Evolutionary conservation across 2,888 invertebrate genomes (phyloP).

Genomic region (Endomychus coccineus): DNA sequence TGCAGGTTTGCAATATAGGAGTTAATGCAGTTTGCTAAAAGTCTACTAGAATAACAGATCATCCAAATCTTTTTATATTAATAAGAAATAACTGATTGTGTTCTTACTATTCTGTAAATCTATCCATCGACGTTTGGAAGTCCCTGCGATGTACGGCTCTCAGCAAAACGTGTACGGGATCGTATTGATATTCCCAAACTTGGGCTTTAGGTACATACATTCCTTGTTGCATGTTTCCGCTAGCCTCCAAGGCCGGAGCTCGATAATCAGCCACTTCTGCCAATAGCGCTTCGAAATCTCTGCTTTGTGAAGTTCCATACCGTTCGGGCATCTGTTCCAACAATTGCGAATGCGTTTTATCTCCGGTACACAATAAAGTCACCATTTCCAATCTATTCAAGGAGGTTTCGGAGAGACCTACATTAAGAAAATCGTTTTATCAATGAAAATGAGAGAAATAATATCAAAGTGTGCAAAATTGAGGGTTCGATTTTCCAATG

Average conservation of each 20-base stretch:
- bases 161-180: slow-evolving; percentile 85
- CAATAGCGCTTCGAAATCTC: slow-evolving; percentile 80
- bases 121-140: slow-evolving; percentile 90
- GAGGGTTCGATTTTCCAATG: too few species aligned
- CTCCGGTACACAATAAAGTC: slow-evolving; percentile 84
- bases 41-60: too few species aligned
- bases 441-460: not conserved
- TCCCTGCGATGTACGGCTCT: slow-evolving; percentile 87
- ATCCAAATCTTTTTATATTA: not conserved
- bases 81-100: too few species aligned
- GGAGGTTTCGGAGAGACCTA: slow-evolving; percentile 55
- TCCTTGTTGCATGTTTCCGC: slow-evolving; percentile 70
- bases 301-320: slow-evolving; percentile 83
- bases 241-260: slow-evolving; percentile 79
- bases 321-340: slow-evolving; percentile 94
- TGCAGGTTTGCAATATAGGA: too few species aligned
- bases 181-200: slow-evolving; percentile 88
- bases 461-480: not conserved
- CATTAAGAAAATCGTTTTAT: too few species aligned
- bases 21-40: too few species aligned
- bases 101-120: slow-evolving; percentile 81
- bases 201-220: slow-evolving; percentile 77
- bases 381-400: slow-evolving; percentile 82
- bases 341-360: slow-evolving; percentile 92
- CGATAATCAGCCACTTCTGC: slow-evolving; percentile 58